These are phyloP conservation scores for Nomada goodeniana DNA, from an alignment of 2,888 invertebrate genomes.

Conservation along the genomic window DNA sequence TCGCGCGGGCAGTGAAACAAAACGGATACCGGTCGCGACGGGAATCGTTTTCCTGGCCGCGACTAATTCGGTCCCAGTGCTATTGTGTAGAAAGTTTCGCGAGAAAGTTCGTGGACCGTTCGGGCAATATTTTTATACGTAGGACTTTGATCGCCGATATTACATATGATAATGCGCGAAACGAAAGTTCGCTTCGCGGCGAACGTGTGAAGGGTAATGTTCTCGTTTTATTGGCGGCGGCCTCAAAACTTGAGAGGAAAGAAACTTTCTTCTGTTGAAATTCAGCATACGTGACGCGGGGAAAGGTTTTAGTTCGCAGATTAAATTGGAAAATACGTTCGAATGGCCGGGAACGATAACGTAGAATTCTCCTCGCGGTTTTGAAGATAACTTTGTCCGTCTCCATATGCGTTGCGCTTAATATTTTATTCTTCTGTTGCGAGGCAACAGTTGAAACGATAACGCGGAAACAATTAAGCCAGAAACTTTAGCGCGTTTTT, in stretches of 20 bases:
- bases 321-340: slow-evolving; percentile 8
- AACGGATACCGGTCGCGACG: no score
- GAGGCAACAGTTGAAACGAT: no score
- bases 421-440: no score
- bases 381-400: no score
- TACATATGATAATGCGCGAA: slow-evolving; percentile 36
- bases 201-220: not conserved
- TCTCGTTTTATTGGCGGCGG: not conserved
- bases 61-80: not conserved
- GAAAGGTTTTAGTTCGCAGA: not conserved
- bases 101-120: slow-evolving; percentile 9
- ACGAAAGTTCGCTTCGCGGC: slow-evolving; percentile 23
- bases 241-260: not conserved
- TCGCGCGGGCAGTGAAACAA: not conserved
- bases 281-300: not conserved
- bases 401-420: no score
- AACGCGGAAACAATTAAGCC: no score
- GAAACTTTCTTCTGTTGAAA: not conserved
- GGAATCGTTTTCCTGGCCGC: no score
- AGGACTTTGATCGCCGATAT: slow-evolving; percentile 16
- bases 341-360: no score
- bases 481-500: no score
- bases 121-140: not conserved
- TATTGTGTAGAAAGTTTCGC: slow-evolving; percentile 22
- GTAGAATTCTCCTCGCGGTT: not conserved